These are phyloP conservation scores for Callinectes sapidus DNA, from an alignment of 2,888 invertebrate genomes.

Conservation along the genomic window DNA sequence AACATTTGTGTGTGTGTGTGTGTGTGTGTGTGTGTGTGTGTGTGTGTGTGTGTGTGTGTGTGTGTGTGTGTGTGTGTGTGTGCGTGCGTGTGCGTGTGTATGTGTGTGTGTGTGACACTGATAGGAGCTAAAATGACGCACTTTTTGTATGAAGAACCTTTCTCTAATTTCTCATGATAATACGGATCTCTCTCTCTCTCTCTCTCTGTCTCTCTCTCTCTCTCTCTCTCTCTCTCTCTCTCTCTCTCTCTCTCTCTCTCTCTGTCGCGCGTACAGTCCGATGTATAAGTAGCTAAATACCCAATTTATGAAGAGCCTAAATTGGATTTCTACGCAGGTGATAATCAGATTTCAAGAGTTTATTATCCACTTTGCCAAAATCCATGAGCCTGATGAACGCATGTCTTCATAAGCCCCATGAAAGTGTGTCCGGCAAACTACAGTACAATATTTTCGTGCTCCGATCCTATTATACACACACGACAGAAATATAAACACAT, in stretches of 20 bases:
- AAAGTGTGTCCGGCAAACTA: not conserved
- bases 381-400: not conserved
- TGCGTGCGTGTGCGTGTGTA: not conserved
- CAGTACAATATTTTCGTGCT: not conserved
- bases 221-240: conserved; percentile 10
- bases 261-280: not conserved
- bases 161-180: not conserved
- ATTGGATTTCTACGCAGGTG: not conserved
- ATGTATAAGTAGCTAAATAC: not conserved
- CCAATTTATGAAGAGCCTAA: not conserved
- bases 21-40: not conserved
- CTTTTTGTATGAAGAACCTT: not conserved
- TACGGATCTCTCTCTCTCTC: conserved; percentile 14
- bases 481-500: not conserved
- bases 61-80: conserved; percentile 6
- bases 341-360: not conserved
- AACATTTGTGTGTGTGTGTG: not conserved
- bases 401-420: not conserved
- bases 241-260: conserved; percentile 27
- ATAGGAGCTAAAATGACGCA: not conserved
- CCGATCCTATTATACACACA: not conserved
- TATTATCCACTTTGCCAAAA: not conserved
- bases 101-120: not conserved
- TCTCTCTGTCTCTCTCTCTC: not conserved
- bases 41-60: not conserved